A percentile compares a stretch with the other conserved stretches of the same genome.
These are phyloP conservation scores for Aleiodes alternator DNA, from an alignment of 2,888 invertebrate genomes.

Conservation along the genomic window DNA sequence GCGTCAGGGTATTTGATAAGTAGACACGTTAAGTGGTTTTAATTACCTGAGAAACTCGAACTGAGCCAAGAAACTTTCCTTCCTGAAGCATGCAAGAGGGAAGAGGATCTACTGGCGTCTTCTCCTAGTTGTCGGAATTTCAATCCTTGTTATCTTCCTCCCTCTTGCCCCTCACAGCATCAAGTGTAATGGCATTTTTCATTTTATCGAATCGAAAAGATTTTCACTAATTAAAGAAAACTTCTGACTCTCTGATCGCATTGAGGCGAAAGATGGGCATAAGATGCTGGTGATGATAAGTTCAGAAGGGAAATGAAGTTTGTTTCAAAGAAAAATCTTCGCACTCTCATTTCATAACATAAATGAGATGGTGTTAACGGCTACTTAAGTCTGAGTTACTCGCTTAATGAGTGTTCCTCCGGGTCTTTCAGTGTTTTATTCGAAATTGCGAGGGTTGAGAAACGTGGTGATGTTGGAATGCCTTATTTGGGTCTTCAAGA, in stretches of 20 bases:
- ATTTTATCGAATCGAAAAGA: conserved; percentile 51
- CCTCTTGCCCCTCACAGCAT: conserved; percentile 13
- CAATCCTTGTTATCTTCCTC: conserved; percentile 34
- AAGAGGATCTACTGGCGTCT: conserved; percentile 41
- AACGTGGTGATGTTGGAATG: too few species aligned
- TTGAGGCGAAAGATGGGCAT: too few species aligned
- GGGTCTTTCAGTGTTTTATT: too few species aligned
- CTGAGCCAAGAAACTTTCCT: conserved; percentile 59
- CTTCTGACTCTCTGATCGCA: conserved; percentile 45
- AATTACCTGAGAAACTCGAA: conserved; percentile 64
- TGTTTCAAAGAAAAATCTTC: too few species aligned
- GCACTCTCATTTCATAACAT: too few species aligned
- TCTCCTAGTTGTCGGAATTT: conserved; percentile 48
- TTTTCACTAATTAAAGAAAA: conserved; percentile 57
- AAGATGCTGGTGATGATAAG: too few species aligned
- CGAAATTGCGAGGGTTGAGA: too few species aligned
- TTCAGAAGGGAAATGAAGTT: too few species aligned
- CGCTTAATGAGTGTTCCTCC: too few species aligned
- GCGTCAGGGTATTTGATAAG: conserved; percentile 62
- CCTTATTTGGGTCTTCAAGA: too few species aligned
- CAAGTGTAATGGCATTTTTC: conserved; percentile 52
- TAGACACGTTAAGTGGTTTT: conserved; percentile 65
- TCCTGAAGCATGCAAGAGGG: conserved; percentile 48
- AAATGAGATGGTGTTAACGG: too few species aligned
- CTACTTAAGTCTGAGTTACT: too few species aligned